Evolutionary conservation across 2,888 invertebrate genomes (phyloP), one percentile per base, ranked within the genome.

Genomic region (Xestobium rufovillosum): DNA sequence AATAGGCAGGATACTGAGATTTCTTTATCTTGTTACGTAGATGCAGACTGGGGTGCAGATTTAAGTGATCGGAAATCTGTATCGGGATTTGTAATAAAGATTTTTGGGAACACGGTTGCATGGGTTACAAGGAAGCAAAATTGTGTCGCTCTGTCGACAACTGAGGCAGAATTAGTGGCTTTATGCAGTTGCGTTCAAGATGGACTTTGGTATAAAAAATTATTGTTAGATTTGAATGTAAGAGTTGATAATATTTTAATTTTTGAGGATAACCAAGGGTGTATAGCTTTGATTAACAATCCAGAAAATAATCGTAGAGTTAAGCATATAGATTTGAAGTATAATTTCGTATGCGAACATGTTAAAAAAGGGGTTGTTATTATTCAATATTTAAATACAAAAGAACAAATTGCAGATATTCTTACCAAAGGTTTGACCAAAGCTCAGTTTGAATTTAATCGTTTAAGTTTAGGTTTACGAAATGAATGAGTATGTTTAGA

Each of bases 261-360:
- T 9, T 44, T 19, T 34, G 45, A 41, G 36, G 43, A 45, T 13
- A 45, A 44, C 31, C 44, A 45, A 16, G 38, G 36, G 25, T 33
- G 34, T 9, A 42, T 44, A 16, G 31, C 16, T 15, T 34, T 45
- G n/a, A 23, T 35, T 16, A 38, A 45, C 17, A 45, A 43, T 12
- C 42, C 44, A 3, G 38, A 42, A 34, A 40, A 34, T 26, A 34
- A 42, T 23, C 36, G 35, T 8, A 17, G 38, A 19, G 9, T 42
- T 10, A 46, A 46, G 19, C 38, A 46, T 33, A 25, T 46, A 2
- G 46, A 46, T 15, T 41, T 46, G 12, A 42, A 34, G 29, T 29
- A 31, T 16, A 28, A 39, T 37, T 46, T 46, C 38, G 26, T 44
- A 27, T 36, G 35, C 29, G 44, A 46, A 32, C 36, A 44, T 37